phyloP scores from a whole-genome alignment of 1,140 invertebrate genomes.

The Elysia chlorotica region DNA sequence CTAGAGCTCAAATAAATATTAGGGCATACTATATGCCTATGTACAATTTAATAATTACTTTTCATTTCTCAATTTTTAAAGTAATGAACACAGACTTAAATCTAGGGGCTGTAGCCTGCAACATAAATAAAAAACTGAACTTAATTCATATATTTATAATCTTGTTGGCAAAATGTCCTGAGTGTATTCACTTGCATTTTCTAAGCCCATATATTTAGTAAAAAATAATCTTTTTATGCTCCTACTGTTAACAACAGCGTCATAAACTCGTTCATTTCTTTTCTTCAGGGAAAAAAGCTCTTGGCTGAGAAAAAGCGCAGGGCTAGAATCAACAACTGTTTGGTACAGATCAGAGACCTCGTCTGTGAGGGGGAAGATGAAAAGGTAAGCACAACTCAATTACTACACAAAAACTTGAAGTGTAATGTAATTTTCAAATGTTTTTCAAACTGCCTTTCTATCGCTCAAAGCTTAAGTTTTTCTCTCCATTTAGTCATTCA shows the following conservation, averaged over 20 bases:
- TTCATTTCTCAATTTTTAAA: neutral
- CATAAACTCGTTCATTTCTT: too few relatives aligned
- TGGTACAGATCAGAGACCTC: constrained; percentile 19
- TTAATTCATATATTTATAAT: too few relatives aligned
- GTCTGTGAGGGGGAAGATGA: constrained; percentile 21
- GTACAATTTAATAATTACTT: neutral
- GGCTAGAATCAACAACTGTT: constrained; percentile 21
- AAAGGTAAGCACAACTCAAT: constrained; percentile 12
- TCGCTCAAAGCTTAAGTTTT: constrained; percentile 2
- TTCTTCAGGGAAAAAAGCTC: constrained; percentile 24
- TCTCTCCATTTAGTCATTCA: neutral
- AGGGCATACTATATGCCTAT: neutral
- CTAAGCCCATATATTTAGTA: too few relatives aligned
- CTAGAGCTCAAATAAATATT: too few relatives aligned
- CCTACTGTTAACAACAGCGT: too few relatives aligned
- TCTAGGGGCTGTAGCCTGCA: too few relatives aligned
- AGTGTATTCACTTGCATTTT: too few relatives aligned
- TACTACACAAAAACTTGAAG: too few relatives aligned
- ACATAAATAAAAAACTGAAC: too few relatives aligned
- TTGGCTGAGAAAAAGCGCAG: constrained; percentile 21
- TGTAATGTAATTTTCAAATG: neutral
- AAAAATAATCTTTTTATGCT: too few relatives aligned
- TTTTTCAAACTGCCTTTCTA: neutral
- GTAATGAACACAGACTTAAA: too few relatives aligned
- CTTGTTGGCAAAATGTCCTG: too few relatives aligned